phyloP scores from a whole-genome alignment of 2,113 vertebrate genomes.

The Istiophorus platypterus region DNA sequence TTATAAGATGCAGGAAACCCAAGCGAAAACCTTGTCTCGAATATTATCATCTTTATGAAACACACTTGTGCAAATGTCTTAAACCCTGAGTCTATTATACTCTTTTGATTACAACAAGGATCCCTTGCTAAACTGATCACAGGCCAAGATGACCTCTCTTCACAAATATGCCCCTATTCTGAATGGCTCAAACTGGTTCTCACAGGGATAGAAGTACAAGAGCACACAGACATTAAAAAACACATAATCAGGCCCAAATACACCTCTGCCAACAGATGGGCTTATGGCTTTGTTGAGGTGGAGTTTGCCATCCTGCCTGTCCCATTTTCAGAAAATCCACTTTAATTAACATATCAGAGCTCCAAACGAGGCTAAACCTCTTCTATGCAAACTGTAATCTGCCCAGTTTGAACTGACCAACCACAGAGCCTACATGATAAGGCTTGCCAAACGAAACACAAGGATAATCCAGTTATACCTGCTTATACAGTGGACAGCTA shows the following conservation, averaged over 20 bases:
- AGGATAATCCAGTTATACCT: slow-evolving; percentile 82
- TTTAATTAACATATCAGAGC: slow-evolving; percentile 85
- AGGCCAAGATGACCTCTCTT: slow-evolving; percentile 31
- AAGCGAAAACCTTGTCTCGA: background rate
- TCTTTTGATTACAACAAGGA: background rate
- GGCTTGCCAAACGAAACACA: slow-evolving; percentile 74
- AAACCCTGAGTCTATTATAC: background rate
- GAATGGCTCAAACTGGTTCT: slow-evolving; percentile 46
- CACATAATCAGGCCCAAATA: slow-evolving; percentile 47
- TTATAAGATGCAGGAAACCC: background rate
- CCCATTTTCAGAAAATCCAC: slow-evolving; percentile 78
- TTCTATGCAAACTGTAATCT: slow-evolving; percentile 77
- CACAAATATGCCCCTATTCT: slow-evolving; percentile 47
- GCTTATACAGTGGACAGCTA: slow-evolving; percentile 69
- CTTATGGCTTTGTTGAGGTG: slow-evolving; percentile 78
- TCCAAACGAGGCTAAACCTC: slow-evolving; percentile 78
- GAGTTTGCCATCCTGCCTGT: slow-evolving; percentile 67
- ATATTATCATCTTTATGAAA: background rate
- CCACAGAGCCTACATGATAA: slow-evolving; percentile 71
- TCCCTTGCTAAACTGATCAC: slow-evolving; percentile 14
- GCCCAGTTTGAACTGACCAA: slow-evolving; percentile 78
- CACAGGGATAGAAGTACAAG: slow-evolving; percentile 55
- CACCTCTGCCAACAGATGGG: slow-evolving; percentile 81
- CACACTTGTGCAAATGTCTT: background rate
- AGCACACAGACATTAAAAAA: slow-evolving; percentile 40